Conservation (phyloP, 1,140 invertebrate genomes). For the Bombus superbus region DNA sequence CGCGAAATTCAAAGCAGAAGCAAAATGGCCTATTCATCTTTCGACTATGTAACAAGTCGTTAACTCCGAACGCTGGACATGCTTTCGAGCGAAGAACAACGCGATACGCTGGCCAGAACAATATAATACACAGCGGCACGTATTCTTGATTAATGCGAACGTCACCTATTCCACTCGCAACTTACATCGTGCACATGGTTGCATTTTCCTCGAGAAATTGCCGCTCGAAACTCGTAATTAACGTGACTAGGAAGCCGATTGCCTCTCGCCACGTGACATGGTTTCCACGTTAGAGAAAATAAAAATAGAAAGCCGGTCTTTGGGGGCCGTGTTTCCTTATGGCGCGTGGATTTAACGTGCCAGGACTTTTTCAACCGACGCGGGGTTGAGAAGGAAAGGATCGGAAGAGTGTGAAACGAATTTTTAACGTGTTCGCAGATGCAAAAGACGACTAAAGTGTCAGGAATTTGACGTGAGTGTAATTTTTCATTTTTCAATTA, state of each 20-base stretch:
- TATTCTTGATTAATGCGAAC: slow-evolving; percentile 31
- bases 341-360: neutral
- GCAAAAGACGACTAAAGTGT: no score
- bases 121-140: neutral
- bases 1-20: neutral
- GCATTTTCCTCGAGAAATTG: slow-evolving; percentile 6
- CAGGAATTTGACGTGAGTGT: no score
- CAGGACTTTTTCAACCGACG: neutral
- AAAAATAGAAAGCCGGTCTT: neutral
- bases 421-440: no score
- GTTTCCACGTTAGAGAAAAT: neutral
- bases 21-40: neutral
- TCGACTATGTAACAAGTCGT: neutral
- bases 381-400: no score
- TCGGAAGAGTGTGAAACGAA: no score
- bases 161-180: slow-evolving; percentile 5
- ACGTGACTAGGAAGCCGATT: neutral
- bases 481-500: no score
- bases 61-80: neutral
- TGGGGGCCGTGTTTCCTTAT: neutral
- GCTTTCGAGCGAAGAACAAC: neutral
- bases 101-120: neutral
- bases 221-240: slow-evolving; percentile 14
- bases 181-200: neutral
- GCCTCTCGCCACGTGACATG: no score